Base-by-base conservation (phyloP, 2,888 invertebrate species). In the Cheilosia urbana region DNA sequence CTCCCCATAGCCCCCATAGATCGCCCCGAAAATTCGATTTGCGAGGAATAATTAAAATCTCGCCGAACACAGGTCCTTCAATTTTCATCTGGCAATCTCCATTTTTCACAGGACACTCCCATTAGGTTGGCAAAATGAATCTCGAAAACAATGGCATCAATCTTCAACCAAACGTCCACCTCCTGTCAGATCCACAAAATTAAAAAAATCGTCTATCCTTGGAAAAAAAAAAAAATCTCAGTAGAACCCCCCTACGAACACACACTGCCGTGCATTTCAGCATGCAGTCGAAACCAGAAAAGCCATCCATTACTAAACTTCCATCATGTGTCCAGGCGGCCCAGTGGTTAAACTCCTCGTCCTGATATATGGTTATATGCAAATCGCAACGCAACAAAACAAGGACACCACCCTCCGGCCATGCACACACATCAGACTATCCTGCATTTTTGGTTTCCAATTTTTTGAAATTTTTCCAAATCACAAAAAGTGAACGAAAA, bases 331-430 rank as follows among this genome's bases (percentile, higher is more conserved):
- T 85, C 85, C 76, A 71, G 37, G 68, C 53, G 15, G 30, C n/a
- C 9, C 17, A 17, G 37, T 53, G 68, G 57, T 47, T 37, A 13
- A 13, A 37, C 37, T 37, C 37, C 27, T 47, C 63, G 13, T 27
- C 49, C 47, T 47, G 34, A 49, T 47, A 30, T 57, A 34, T 66
- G 58, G 24, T 2, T 47, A 19, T 80, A 85, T 85, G 85, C 81
- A 85, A 85, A 85, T 85, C 49, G 66, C 55, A 85, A 77, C 85
- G 85, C 85, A 85, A 72, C 85, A 81, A 77, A 85, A 85, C 81
- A 85, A 72, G 66, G 80, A 65, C 76, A 45, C 55, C 71, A 72
- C 65, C 68, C 63, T 75, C 47, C 66, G 66, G 62, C 72, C 68
- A 72, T 73, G 63, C 76, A 80, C 19, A 80, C 19, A 42, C 42